Evolutionary conservation across 2,888 invertebrate species (phyloP).

Genomic region (Anodontia alba): DNA sequence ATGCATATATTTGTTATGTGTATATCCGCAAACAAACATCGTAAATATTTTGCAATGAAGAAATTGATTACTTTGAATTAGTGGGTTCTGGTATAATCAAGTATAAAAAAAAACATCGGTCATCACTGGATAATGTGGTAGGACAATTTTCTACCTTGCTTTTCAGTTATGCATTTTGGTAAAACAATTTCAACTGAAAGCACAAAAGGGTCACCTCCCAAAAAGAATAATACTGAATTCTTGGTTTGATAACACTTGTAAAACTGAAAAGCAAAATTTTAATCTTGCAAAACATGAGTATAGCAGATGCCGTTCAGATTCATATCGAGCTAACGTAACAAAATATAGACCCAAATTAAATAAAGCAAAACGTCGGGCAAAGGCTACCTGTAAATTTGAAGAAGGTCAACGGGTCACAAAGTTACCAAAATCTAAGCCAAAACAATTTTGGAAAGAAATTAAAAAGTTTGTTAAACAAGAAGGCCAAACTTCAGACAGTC

Average conservation of each 20-base stretch:
- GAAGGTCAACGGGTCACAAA: neutral
- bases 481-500: neutral
- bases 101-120: neutral
- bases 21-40: neutral
- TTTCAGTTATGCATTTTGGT: neutral
- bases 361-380: neutral
- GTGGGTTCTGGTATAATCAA: neutral
- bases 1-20: neutral
- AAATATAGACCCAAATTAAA: neutral
- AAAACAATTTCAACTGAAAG: neutral
- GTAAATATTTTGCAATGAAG: neutral
- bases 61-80: constrained; percentile 16
- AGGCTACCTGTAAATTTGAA: neutral
- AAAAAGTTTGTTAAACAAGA: neutral
- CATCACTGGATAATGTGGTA: neutral
- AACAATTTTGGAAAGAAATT: constrained; percentile 1
- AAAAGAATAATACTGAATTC: neutral
- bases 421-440: neutral
- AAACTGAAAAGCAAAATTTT: neutral
- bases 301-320: neutral
- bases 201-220: neutral
- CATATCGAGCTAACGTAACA: neutral
- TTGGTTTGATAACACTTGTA: constrained; percentile 15
- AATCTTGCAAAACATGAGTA: neutral
- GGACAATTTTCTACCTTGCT: neutral